A percentile compares a stretch with the other conserved stretches of the same genome.
Conservation (phyloP, 53 echinoderm and acorn worm genomes). For the Crossaster papposus region DNA sequence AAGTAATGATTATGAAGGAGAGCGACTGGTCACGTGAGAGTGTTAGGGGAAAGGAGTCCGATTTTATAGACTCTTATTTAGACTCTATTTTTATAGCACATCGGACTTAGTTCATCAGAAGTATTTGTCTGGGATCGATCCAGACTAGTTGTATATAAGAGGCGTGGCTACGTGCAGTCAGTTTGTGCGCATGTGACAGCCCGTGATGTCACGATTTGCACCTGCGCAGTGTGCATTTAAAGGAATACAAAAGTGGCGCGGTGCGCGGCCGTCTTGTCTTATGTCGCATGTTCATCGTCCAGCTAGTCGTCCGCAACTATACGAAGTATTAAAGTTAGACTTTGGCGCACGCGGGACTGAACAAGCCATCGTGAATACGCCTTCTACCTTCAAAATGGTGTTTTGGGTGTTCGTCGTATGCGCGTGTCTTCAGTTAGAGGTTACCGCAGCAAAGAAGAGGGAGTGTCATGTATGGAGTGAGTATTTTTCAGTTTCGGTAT, state of each 20-base stretch:
- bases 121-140: too few species aligned
- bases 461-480: not conserved
- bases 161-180: too few species aligned
- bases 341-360: not conserved
- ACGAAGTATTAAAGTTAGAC: not conserved
- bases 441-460: not conserved
- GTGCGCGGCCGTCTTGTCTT: not conserved
- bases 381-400: not conserved
- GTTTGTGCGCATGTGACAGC: too few species aligned
- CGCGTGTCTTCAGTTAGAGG: not conserved
- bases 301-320: not conserved
- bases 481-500: not conserved
- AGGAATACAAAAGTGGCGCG: not conserved
- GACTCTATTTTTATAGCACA: too few species aligned
- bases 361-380: not conserved
- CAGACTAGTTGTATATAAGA: too few species aligned
- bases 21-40: too few species aligned
- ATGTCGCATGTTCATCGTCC: not conserved
- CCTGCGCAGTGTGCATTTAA: not conserved
- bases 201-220: not conserved
- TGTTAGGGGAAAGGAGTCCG: too few species aligned
- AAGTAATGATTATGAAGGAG: too few species aligned
- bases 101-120: too few species aligned
- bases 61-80: too few species aligned
- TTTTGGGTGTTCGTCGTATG: not conserved